Percentiles rank a stretch among this genome's conserved stretches.
Evolutionary conservation across 2,113 vertebrate species (phyloP).

Genomic region (Mastomys natalensis): DNA sequence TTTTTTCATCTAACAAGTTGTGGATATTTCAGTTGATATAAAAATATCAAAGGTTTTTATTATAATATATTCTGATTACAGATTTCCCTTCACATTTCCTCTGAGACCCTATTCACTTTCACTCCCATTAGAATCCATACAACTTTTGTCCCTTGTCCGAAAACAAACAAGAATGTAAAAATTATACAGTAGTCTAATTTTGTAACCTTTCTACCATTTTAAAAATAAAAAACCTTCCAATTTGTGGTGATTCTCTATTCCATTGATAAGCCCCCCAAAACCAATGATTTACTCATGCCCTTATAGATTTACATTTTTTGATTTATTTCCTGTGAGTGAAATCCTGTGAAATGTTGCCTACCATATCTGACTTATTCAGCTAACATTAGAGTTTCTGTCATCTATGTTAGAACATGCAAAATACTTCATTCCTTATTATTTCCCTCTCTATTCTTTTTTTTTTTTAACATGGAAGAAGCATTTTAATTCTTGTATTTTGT

Average conservation of each 20-base stretch:
- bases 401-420: neutral
- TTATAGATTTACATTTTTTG: neutral
- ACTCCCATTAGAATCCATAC: neutral
- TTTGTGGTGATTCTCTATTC: too few species aligned
- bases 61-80: neutral
- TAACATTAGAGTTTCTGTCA: neutral
- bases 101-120: neutral
- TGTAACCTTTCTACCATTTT: neutral
- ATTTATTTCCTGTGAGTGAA: neutral
- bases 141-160: neutral
- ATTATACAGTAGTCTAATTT: neutral
- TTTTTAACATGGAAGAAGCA: neutral
- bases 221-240: neutral
- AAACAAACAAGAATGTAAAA: neutral
- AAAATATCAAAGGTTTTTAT: neutral
- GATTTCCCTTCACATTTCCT: neutral
- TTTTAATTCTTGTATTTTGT: slow-evolving; percentile 1
- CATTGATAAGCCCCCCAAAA: neutral
- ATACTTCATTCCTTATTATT: neutral
- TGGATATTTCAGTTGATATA: neutral
- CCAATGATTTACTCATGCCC: neutral
- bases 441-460: neutral
- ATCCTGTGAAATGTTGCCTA: neutral
- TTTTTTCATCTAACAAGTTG: neutral
- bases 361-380: neutral